These are phyloP conservation scores for Vanacampus margaritifer DNA, from an alignment of 2,113 vertebrate genomes.

Conservation along the genomic window DNA sequence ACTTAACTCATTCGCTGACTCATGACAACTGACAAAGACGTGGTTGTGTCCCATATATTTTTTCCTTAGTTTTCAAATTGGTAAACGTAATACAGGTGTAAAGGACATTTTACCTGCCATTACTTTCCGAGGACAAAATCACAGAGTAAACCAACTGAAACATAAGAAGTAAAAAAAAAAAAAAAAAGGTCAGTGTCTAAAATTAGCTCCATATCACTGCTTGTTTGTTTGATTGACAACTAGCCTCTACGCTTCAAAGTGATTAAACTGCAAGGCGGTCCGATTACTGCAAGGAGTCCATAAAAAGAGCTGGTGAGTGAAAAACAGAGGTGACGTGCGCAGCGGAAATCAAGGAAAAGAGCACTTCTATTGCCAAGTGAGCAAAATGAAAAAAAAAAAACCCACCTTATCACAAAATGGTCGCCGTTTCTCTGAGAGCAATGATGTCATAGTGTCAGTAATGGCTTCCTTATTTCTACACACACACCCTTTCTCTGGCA, in stretches of 20 bases:
- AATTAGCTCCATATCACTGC: conserved; percentile 1
- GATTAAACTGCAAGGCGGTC: neutral
- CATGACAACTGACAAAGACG: too few species aligned
- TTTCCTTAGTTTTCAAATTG: too few species aligned
- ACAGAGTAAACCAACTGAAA: neutral
- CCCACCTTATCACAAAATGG: conserved; percentile 50
- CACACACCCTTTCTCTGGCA: conserved; percentile 40
- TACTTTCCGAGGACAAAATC: neutral
- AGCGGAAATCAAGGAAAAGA: neutral
- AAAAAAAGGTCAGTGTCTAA: neutral
- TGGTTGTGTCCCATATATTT: too few species aligned
- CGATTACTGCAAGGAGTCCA: neutral
- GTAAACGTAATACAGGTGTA: neutral
- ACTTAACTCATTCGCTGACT: too few species aligned
- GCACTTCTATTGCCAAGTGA: neutral
- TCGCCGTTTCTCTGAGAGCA: conserved; percentile 18
- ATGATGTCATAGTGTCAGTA: neutral
- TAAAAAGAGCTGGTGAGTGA: neutral
- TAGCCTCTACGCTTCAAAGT: neutral
- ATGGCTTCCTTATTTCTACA: conserved; percentile 21
- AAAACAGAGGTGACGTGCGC: neutral
- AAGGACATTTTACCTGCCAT: neutral
- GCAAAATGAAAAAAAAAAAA: neutral
- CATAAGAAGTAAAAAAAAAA: neutral
- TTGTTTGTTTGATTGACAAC: neutral